Conservation (phyloP, 1,140 invertebrate genomes). For the Bombus polaris region DNA sequence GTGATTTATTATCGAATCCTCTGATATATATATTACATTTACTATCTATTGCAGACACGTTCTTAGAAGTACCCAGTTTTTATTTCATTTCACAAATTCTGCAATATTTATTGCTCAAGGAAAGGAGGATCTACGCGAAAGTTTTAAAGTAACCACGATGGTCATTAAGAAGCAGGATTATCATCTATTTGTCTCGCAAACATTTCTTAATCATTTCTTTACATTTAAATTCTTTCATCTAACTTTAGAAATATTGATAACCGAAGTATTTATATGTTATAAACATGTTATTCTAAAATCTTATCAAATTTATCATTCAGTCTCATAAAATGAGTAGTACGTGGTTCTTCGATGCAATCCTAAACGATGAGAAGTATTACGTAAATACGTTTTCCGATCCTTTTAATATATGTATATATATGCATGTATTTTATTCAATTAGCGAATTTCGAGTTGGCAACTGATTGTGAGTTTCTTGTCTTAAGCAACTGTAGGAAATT, state of each 20-base stretch:
- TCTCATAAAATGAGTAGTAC: neutral
- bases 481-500: neutral
- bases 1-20: neutral
- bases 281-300: neutral
- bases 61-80: neutral
- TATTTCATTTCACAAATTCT: neutral
- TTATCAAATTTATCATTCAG: neutral
- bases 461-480: neutral
- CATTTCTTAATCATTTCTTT: neutral
- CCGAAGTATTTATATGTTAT: neutral
- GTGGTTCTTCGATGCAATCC: neutral
- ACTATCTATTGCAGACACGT: neutral
- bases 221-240: neutral
- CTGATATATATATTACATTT: neutral
- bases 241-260: neutral
- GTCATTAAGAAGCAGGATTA: constrained; percentile 4
- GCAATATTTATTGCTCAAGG: neutral
- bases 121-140: neutral
- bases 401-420: neutral
- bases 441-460: neutral
- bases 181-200: neutral
- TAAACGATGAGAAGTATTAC: neutral
- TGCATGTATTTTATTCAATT: neutral
- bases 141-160: neutral
- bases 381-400: neutral